Evolutionary conservation across 2,797 vertebrate genomes (phyloP).

Genomic region (Labeo calbasu): DNA sequence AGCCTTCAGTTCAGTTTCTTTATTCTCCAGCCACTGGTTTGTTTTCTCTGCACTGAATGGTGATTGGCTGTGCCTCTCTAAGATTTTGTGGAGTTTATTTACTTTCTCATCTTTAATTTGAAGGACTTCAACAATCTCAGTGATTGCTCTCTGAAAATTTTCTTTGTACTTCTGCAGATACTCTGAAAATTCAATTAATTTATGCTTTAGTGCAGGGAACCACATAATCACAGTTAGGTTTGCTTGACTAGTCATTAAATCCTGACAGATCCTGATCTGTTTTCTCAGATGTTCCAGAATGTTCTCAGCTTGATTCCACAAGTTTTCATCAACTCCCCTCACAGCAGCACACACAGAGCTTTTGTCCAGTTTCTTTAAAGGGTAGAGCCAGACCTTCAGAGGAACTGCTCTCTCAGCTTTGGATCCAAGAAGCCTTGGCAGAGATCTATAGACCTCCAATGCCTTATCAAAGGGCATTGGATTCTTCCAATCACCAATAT

Average conservation of each 20-base stretch:
- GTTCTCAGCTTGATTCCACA: background rate
- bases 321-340: slow-evolving; percentile 24
- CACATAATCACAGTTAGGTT: background rate
- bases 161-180: slow-evolving; percentile 36
- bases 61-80: no score
- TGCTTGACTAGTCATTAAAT: background rate
- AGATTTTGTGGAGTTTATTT: background rate
- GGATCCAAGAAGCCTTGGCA: slow-evolving; percentile 30
- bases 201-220: background rate
- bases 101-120: slow-evolving; percentile 10
- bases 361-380: slow-evolving; percentile 52
- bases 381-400: slow-evolving; percentile 58
- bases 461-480: slow-evolving; percentile 44
- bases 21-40: no score
- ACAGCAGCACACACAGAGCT: slow-evolving; percentile 7
- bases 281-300: slow-evolving; percentile 35
- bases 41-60: no score
- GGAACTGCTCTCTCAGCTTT: slow-evolving; percentile 46
- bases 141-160: slow-evolving; percentile 39
- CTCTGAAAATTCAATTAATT: background rate
- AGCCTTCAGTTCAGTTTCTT: no score
- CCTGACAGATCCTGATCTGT: slow-evolving; percentile 20
- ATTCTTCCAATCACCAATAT: slow-evolving; percentile 31
- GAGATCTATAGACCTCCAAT: slow-evolving; percentile 2
- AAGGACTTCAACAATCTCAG: background rate